These are phyloP conservation scores for Remorina albescens DNA, from an alignment of 2,797 vertebrate species.

Conservation along the genomic window DNA sequence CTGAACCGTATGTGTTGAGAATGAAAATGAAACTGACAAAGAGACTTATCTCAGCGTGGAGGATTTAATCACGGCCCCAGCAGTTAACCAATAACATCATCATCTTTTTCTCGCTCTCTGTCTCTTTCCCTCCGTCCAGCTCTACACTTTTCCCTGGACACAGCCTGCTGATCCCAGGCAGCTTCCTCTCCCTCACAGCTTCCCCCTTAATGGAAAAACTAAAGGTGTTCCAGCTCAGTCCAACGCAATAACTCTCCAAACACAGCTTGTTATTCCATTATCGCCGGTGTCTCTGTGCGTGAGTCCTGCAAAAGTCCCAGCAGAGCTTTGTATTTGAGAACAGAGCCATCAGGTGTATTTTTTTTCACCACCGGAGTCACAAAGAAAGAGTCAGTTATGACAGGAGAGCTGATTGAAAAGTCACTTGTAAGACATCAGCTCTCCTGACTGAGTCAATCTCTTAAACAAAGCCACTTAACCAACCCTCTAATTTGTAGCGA, in stretches of 20 bases:
- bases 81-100: slow-evolving; percentile 66
- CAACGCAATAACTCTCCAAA: slow-evolving; percentile 56
- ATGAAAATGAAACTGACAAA: slow-evolving; percentile 42
- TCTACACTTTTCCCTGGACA: slow-evolving; percentile 48
- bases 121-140: slow-evolving; percentile 50
- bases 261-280: slow-evolving; percentile 71
- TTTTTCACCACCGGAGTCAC: slow-evolving; percentile 36
- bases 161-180: slow-evolving; percentile 57
- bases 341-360: slow-evolving; percentile 58
- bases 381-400: slow-evolving; percentile 46
- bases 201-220: slow-evolving; percentile 72
- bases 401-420: slow-evolving; percentile 49
- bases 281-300: slow-evolving; percentile 21
- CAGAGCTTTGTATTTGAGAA: slow-evolving; percentile 47
- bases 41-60: slow-evolving; percentile 46
- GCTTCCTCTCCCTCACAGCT: slow-evolving; percentile 40
- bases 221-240: slow-evolving; percentile 74
- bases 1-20: slow-evolving; percentile 35
- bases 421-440: slow-evolving; percentile 49
- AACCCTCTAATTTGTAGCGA: slow-evolving; percentile 20
- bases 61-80: slow-evolving; percentile 70
- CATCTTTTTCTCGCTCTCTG: slow-evolving; percentile 44
- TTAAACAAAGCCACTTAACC: slow-evolving; percentile 28
- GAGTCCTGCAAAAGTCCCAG: slow-evolving; percentile 48
- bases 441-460: slow-evolving; percentile 31